Base-by-base conservation (phyloP, 2,113 vertebrate species). In the Campylorhamphus procurvoides region DNA sequence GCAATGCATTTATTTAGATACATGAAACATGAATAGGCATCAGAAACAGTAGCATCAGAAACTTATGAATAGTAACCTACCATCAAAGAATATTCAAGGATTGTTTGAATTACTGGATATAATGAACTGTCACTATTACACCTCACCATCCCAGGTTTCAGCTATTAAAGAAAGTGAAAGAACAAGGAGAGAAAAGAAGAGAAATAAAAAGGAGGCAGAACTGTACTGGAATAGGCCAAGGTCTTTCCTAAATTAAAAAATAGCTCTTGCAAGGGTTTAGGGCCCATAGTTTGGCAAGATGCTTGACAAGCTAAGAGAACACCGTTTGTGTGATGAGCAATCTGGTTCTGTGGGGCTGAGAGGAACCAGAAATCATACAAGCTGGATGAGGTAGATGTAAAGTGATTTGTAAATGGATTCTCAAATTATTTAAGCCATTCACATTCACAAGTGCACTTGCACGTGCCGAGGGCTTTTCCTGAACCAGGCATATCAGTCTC, bases 251-350 rank as follows among this genome's bases (percentile, higher is more conserved):
- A 69, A 50, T 23, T 22, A 31, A 56, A 74, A 44, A 12, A 1
- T 6, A n/a, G 17, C 33, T 40, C 14, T 42, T 0, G 0, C 1
- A 1, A 68, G 49, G 37, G 79, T 82, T 79, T 55, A 85, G 58
- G 33, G 27, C 16, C 28, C 28, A 27, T 27, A 71, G 24, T 64
- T 69, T 1, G 1, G 35, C 56, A 93, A 89, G 67, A 23, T 14
- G 29, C 40, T 59, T 49, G 46, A 37, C 42, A 86, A 92, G 37
- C 44, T 58, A 52, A 58, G 14, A 39, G 59, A 63, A 82, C 81
- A 68, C 10, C 53, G 52, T 74, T 83, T 56, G 16, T 71, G 50
- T 69, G 56, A 83, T 75, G 44, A 92, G 50, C 46, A 60, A 31
- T 23, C 64, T 9, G 19, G 67, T 46, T 67, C 62, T 71, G 17